Evolutionary conservation across 2,113 vertebrate species (phyloP), one percentile per base, ranked within the genome.

Genomic region (Nibea albiflora): DNA sequence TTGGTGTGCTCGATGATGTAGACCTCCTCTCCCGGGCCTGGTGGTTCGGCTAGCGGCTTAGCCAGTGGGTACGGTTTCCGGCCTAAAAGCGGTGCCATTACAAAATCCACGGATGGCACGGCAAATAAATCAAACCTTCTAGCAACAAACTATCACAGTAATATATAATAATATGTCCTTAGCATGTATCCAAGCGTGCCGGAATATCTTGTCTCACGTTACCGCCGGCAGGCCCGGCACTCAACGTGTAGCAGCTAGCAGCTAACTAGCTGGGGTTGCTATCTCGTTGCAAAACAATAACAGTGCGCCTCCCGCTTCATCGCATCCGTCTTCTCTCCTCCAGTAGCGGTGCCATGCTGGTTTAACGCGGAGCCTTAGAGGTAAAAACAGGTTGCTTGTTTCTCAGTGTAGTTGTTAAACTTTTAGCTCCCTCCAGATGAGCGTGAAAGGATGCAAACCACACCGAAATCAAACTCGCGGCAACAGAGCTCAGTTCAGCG

Each of bases 11-110:
- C 94, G 92, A 98, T 95, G 91, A 95, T 95, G 95, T 95, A 97
- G 81, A 97, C 94, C 84, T 96, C 94, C 83, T 97, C 97, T 64
- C 93, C 96, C 61, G 91, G 92, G 93, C 96, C 96, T 83, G 95
- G 95, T 73, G 94, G 90, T 89, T 96, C 95, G 52, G 96, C 95
- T 84, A 96, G 93, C 82, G 97, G 96, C 91, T 98, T 98, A 81
- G 93, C 95, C 68, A 99, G 92, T 64, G 97, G 96, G 84, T 97
- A 98, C 24, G 98, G 98, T 89, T 97, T 98, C 89, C 98, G 96
- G 93, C 98, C 98, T 94, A 99, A 94, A 49, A 98, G 95, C 88
- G 98, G 97, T 89, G 98, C 98, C 98, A 98, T 98, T 69, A 92
- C 88, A 22, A 69, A 39, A 79, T 65, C 24, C 85, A 90, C 73